These are phyloP conservation scores for Pseudomyrmex flavicornis DNA, from an alignment of 1,140 invertebrate genomes.

Conservation along the genomic window DNA sequence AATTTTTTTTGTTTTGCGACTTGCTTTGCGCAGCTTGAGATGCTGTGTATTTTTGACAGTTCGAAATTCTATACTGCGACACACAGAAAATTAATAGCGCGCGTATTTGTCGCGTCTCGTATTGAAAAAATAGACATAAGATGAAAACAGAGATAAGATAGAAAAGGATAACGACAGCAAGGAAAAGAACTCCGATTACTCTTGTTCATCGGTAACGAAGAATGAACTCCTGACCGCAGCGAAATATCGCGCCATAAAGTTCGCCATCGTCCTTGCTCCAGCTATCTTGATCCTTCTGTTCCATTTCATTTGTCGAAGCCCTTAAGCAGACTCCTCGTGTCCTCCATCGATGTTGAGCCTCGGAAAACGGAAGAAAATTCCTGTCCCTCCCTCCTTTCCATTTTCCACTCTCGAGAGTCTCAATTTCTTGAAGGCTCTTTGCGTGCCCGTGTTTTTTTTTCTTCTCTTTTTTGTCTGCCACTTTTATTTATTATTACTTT, in stretches of 20 bases:
- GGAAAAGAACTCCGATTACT: conserved; percentile 44
- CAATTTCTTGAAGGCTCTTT: conserved; percentile 28
- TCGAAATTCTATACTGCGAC: too few species aligned
- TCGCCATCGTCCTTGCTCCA: conserved; percentile 35
- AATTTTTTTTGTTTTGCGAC: too few species aligned
- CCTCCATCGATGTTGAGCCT: conserved; percentile 19
- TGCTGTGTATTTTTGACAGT: too few species aligned
- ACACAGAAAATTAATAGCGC: too few species aligned
- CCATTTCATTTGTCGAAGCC: conserved; percentile 51
- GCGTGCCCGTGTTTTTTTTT: not conserved
- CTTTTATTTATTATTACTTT: not conserved
- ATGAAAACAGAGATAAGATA: conserved; percentile 9
- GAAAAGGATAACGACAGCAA: conserved; percentile 27
- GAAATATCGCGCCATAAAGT: conserved; percentile 53
- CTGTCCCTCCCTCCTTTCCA: not conserved
- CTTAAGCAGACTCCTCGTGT: conserved; percentile 42
- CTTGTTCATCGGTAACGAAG: conserved; percentile 50
- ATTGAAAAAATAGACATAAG: not conserved
- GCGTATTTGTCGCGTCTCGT: too few species aligned
- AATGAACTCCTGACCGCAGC: conserved; percentile 52
- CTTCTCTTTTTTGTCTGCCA: not conserved
- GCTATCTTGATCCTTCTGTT: conserved; percentile 43
- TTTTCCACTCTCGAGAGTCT: conserved; percentile 20
- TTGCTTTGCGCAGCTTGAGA: too few species aligned
- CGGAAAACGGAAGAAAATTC: conserved; percentile 39